Conservation (phyloP, 2,113 vertebrate species). For the Dasyprocta punctata region DNA sequence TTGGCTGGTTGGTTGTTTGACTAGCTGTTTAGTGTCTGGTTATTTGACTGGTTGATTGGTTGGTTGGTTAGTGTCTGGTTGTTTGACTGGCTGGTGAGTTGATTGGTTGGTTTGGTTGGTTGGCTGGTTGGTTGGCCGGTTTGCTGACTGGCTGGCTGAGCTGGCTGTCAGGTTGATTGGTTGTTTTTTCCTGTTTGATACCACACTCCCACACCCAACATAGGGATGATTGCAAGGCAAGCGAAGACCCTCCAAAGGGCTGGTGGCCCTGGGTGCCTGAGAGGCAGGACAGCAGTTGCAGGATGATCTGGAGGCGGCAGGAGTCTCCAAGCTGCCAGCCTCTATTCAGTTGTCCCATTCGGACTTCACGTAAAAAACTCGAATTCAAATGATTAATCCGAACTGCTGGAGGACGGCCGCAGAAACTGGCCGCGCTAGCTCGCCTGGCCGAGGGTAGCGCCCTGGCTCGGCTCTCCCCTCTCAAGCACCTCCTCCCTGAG, state of each 20-base stretch:
- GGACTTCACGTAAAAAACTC: background rate
- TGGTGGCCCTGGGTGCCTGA: background rate
- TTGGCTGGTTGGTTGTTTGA: background rate
- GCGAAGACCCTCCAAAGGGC: background rate
- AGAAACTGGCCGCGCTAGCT: background rate
- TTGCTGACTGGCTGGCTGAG: background rate
- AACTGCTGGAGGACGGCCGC: rapidly evolving
- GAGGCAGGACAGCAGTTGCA: rapidly evolving
- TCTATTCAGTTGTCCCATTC: background rate
- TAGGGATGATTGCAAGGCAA: rapidly evolving
- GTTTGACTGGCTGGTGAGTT: background rate
- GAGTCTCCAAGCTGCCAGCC: background rate
- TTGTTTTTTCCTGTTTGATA: background rate
- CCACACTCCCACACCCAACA: background rate
- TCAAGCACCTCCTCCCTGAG: background rate
- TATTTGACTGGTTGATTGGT: too few relatives aligned
- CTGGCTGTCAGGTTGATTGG: background rate
- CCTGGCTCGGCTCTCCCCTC: too few relatives aligned
- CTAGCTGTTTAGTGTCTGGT: too few relatives aligned
- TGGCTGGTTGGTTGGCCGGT: background rate
- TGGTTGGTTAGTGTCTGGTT: background rate
- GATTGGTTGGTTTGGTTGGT: background rate
- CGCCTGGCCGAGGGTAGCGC: background rate
- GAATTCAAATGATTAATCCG: background rate
- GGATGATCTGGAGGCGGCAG: rapidly evolving